Evolutionary conservation across 2,113 vertebrate species (phyloP), one percentile per base, ranked within the genome.

Genomic region (Larimichthys polyactis): DNA sequence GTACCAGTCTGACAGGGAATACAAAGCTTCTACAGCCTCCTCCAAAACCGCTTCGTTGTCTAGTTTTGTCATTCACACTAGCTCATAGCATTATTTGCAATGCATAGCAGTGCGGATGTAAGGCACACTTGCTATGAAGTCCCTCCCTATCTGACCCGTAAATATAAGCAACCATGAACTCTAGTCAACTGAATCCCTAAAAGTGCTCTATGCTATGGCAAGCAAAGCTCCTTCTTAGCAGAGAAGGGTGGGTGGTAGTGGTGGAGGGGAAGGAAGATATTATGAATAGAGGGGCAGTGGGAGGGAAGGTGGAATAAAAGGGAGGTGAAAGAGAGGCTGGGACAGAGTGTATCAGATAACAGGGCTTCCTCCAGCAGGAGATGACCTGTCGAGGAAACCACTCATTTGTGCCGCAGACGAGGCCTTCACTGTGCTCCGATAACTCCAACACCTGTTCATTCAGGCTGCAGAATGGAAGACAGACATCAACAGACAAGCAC

Each of bases 331-430:
- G 66, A 65, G 51, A 46, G 58, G 87, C 70, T 66, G 77, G 80
- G 75, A 70, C 16, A 54, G 78, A 85, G 52, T 46, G 36, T 81
- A 89, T 90, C 88, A 70, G 86, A 89, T 92, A 85, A 90, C 84
- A 89, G 81, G 73, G 57, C 75, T 90, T 92, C 82, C 88, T 90
- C 78, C 68, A 57, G 64, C 82, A 89, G 91, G 82, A 90, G 88
- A 89, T 86, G 80, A 81, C 78, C 86, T 91, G 88, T 84, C 85
- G 59, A 32, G 74, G 64, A 84, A 87, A 71, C 48, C 27, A 17
- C 43, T 85, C 68, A 70, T 91, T 82, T 88, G 32, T 80, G 72
- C 27, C 79, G 36, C 64, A 64, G 57, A 69, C 49, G 11, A 59
- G 60, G 44, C 60, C 68, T 55, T 79, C 59, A 55, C 44, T 70